Base-by-base conservation (phyloP, 1,140 invertebrate species). In the Leptinotarsa defecta region DNA sequence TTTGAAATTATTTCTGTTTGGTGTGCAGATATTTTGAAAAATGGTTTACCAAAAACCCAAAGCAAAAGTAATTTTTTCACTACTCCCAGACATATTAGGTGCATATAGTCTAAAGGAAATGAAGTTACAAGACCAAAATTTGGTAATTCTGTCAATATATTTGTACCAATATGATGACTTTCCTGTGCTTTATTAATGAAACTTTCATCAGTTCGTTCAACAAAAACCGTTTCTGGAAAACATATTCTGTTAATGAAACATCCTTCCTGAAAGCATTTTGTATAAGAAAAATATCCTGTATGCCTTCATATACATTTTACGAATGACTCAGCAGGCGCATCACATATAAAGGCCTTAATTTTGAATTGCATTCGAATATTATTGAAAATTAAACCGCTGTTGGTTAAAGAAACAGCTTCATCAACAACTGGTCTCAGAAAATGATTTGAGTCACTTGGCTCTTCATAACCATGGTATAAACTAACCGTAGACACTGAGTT, bases 361-460 rank as follows among this genome's bases (percentile, higher is more conserved):
- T 19, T 48, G n/a, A 68, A 19, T 52, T 13, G 19, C 49, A 57
- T 17, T 13, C n/a, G 13, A 57, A 17, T 13, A n/a, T 57, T 57
- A 57, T 17, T n/a, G 2, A 17, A 57, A 17, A 17, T n/a, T 57
- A 57, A 17, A 17, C 49, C 49, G 5, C n/a, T 57, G 8, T 67
- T 13, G 13, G n/a, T 67, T 20, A 74, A 27, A 20, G n/a, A n/a
- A 43, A 20, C 43, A 69, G 17, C 34, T 19, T 74, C 73, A n/a
- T 74, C 73, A 69, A 74, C 49, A 74, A 74, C 69, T 15, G 6
- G 11, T 74, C 68, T 15, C 48, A 75, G 61, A 75, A 70, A 75
- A 52, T 57, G 17, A 57, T 20, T 52, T 20, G 68, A 17, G n/a
- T 34, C 24, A 19, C 57, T 22, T 57, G 74, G 74, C 70, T 75